Evolutionary conservation across 2,113 vertebrate genomes (phyloP).

Genomic region (Xenopus borealis): DNA sequence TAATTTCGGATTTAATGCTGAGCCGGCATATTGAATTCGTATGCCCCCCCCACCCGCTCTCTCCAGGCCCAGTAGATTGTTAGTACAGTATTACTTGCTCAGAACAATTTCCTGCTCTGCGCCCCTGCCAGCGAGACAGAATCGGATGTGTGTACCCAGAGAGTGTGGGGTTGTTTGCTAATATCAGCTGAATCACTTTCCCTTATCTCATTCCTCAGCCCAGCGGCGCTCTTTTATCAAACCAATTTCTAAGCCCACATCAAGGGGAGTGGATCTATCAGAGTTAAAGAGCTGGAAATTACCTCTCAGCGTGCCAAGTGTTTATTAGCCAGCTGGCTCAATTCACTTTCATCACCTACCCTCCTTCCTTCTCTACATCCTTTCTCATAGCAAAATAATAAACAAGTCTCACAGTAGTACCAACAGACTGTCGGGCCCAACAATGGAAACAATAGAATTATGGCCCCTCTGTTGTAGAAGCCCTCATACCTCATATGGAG

Average conservation of each 20-base stretch:
- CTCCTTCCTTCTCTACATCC: background rate
- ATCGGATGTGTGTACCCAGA: background rate
- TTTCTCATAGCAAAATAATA: background rate
- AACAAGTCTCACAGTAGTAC: no score
- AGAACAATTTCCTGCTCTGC: no score
- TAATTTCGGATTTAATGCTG: no score
- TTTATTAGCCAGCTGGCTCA: constrained; percentile 36
- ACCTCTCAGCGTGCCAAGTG: constrained; percentile 34
- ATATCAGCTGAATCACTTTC: background rate
- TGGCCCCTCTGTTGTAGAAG: no score
- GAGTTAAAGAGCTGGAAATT: constrained; percentile 43
- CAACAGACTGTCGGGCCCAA: no score
- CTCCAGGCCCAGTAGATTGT: no score
- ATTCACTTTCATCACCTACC: constrained; percentile 22
- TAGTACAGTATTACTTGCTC: no score
- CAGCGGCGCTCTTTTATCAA: constrained; percentile 20
- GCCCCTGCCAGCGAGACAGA: no score
- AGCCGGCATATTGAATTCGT: no score
- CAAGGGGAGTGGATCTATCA: constrained; percentile 33
- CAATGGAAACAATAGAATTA: no score
- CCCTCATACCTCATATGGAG: no score
- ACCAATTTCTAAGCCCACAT: constrained; percentile 30
- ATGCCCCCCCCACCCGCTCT: no score
- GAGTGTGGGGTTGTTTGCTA: background rate
- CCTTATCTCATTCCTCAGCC: constrained; percentile 1